Evolutionary conservation across 2,888 invertebrate species (phyloP).

Genomic region (Stenchaetothrips biformis): DNA sequence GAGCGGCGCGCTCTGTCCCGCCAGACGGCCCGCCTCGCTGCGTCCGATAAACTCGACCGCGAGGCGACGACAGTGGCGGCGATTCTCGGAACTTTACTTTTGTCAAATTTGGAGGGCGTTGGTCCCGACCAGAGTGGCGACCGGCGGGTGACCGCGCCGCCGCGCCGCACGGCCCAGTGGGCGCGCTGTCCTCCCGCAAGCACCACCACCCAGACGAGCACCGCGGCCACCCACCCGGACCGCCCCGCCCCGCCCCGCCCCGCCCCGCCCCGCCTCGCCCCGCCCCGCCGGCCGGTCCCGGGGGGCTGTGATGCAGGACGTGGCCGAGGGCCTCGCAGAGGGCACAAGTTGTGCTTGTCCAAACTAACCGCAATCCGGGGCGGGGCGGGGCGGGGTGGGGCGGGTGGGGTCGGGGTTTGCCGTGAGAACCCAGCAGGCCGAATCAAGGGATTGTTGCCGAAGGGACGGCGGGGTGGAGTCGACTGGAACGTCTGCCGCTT

Average conservation of each 20-base stretch:
- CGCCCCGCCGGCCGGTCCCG: background rate
- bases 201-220: background rate
- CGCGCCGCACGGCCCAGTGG: background rate
- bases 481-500: too few species aligned
- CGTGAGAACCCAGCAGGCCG: too few species aligned
- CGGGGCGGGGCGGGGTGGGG: background rate
- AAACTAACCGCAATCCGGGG: background rate
- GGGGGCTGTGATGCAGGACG: too few species aligned
- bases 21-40: background rate
- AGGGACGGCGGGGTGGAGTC: too few species aligned
- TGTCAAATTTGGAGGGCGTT: too few species aligned
- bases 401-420: background rate
- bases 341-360: slow-evolving; percentile 10
- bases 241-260: background rate
- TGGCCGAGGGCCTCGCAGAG: background rate
- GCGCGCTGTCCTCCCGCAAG: background rate
- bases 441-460: too few species aligned
- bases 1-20: background rate
- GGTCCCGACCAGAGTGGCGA: background rate
- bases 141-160: background rate
- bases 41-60: background rate
- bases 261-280: background rate
- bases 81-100: background rate
- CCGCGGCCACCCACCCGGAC: background rate
- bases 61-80: background rate